Evolutionary conservation across 2,888 invertebrate genomes (phyloP).

Genomic region (Lithophane leautieri): DNA sequence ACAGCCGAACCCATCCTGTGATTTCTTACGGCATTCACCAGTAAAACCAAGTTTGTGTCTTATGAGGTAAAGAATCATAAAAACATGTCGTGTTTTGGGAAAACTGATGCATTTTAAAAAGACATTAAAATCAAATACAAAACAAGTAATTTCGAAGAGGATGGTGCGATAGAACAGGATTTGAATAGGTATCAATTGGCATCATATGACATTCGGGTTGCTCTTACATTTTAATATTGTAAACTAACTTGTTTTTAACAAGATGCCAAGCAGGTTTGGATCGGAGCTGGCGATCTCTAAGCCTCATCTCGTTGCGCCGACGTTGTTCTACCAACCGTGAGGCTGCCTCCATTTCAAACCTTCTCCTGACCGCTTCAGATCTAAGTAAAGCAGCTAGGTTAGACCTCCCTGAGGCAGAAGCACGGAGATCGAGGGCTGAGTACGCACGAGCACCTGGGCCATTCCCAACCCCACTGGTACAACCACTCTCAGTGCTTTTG

Average conservation of each 20-base stretch:
- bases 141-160: slow-evolving; percentile 20
- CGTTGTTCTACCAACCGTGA: slow-evolving; percentile 91
- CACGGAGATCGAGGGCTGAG: slow-evolving; percentile 85
- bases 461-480: slow-evolving; percentile 68
- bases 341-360: slow-evolving; percentile 91
- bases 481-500: slow-evolving; percentile 78
- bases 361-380: slow-evolving; percentile 91
- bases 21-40: background rate
- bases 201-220: slow-evolving; percentile 20
- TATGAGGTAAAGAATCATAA: background rate
- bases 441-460: slow-evolving; percentile 82
- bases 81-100: background rate
- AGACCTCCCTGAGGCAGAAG: slow-evolving; percentile 85
- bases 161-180: slow-evolving; percentile 18
- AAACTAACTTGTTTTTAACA: slow-evolving; percentile 90
- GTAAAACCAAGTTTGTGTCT: background rate
- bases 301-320: slow-evolving; percentile 89
- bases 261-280: slow-evolving; percentile 93
- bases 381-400: slow-evolving; percentile 93
- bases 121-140: background rate
- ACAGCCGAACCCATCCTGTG: background rate
- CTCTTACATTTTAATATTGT: slow-evolving; percentile 47
- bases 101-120: slow-evolving; percentile 1
- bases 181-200: slow-evolving; percentile 26
- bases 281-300: slow-evolving; percentile 91